Evolutionary conservation across 2,113 vertebrate species (phyloP).

Genomic region (Hucho hucho): DNA sequence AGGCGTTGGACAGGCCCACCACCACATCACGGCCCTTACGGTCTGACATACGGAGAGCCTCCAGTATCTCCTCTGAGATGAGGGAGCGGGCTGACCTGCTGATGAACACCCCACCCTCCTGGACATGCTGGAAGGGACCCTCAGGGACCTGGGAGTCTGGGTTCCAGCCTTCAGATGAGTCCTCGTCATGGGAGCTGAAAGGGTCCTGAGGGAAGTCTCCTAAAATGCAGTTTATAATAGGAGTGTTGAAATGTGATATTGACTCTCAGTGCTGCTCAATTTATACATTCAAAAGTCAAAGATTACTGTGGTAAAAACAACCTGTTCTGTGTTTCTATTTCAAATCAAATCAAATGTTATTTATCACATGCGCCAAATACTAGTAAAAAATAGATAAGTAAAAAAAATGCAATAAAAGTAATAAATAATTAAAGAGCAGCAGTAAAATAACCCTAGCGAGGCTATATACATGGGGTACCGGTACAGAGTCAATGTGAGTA

Average conservation of each 20-base stretch:
- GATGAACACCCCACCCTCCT: slow-evolving; percentile 56
- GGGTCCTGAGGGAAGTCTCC: slow-evolving; percentile 60
- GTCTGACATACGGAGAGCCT: slow-evolving; percentile 69
- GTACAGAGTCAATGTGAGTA: too few species aligned
- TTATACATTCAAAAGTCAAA: too few species aligned
- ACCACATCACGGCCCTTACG: slow-evolving; percentile 75
- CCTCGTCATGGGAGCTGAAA: slow-evolving; percentile 58
- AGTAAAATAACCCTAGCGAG: too few species aligned
- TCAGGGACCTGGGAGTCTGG: slow-evolving; percentile 42
- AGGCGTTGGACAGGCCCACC: slow-evolving; percentile 78
- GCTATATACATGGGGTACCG: too few species aligned
- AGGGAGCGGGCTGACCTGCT: slow-evolving; percentile 61
- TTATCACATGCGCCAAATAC: too few species aligned
- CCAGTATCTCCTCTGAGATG: slow-evolving; percentile 72
- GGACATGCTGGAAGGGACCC: slow-evolving; percentile 53
- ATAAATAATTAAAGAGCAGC: too few species aligned
- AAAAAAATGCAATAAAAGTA: too few species aligned
- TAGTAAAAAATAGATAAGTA: too few species aligned
- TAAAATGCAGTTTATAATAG: slow-evolving; percentile 7
- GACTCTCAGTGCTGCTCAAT: neutral
- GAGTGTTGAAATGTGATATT: neutral
- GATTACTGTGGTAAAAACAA: too few species aligned
- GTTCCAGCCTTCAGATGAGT: slow-evolving; percentile 49
- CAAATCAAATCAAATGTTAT: too few species aligned
- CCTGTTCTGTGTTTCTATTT: too few species aligned